Evolutionary conservation across 2,113 vertebrate species (phyloP).

Genomic region (Pseudolaguvia tuberculata): DNA sequence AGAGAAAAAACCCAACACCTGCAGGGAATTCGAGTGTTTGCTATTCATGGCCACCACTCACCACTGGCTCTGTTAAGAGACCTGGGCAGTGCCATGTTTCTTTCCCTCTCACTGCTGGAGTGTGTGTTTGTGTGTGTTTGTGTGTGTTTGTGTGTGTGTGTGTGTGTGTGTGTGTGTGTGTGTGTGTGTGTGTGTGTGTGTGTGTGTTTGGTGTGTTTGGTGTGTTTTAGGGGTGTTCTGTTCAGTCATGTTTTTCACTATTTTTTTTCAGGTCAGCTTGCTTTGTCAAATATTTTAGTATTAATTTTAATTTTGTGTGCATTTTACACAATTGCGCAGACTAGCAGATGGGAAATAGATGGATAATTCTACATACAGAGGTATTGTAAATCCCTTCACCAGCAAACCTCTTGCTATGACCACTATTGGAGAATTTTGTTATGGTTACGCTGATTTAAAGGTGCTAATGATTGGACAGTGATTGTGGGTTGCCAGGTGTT

Average conservation of each 20-base stretch:
- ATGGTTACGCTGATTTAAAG: conserved; percentile 17
- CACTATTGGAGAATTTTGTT: conserved; percentile 14
- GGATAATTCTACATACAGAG: conserved; percentile 10
- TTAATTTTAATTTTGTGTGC: not conserved
- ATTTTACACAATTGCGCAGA: not conserved
- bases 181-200: not conserved
- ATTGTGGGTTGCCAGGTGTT: conserved; percentile 34
- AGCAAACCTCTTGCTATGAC: conserved; percentile 28
- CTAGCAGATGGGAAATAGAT: not conserved
- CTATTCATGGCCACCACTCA: too few relatives aligned
- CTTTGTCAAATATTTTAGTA: not conserved
- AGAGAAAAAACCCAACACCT: not conserved
- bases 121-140: not conserved
- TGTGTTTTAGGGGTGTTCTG: too few relatives aligned
- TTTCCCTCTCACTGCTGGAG: conserved; percentile 18
- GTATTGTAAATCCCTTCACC: not conserved
- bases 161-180: too few relatives aligned
- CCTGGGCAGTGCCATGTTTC: not conserved
- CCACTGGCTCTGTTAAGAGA: conserved; percentile 24
- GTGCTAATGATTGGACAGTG: conserved; percentile 29
- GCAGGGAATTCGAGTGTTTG: conserved; percentile 8
- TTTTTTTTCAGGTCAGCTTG: not conserved
- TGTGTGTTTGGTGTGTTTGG: too few relatives aligned
- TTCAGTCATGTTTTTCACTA: not conserved
- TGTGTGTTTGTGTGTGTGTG: not conserved